Evolutionary conservation across 2,888 invertebrate species (phyloP).

Genomic region (Stramonita haemastoma): DNA sequence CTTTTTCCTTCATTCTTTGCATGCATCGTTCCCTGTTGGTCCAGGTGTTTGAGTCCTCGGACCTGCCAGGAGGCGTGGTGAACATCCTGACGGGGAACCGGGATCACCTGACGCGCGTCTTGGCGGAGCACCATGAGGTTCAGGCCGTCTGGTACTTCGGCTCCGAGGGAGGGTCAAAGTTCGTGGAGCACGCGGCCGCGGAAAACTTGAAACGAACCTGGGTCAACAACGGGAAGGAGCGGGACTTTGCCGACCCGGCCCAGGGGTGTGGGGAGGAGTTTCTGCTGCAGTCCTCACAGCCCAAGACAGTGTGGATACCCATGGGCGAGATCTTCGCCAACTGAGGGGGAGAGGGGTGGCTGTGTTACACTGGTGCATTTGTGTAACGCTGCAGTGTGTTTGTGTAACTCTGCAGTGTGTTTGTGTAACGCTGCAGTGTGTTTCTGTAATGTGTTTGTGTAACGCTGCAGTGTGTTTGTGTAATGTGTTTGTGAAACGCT

Average conservation of each 20-base stretch:
- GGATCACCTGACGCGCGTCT: conserved; percentile 75
- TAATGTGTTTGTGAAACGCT: not conserved
- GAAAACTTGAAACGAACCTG: conserved; percentile 78
- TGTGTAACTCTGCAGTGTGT: too few relatives aligned
- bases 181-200: conserved; percentile 77
- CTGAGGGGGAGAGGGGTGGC: conserved; percentile 51
- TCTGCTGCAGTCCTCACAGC: conserved; percentile 75
- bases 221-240: conserved; percentile 75
- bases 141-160: conserved; percentile 78
- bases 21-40: conserved; percentile 27
- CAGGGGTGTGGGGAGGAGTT: conserved; percentile 77
- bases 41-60: conserved; percentile 79
- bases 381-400: too few relatives aligned
- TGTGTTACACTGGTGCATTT: too few relatives aligned
- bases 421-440: too few relatives aligned
- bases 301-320: conserved; percentile 78
- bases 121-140: conserved; percentile 77
- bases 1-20: too few relatives aligned
- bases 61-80: conserved; percentile 78
- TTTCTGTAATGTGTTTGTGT: not conserved
- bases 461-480: not conserved
- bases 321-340: conserved; percentile 79
- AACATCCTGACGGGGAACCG: conserved; percentile 78
- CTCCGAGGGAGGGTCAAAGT: conserved; percentile 74
- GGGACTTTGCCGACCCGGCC: conserved; percentile 73